Base-by-base conservation (phyloP, 2,797 vertebrate genomes). In the Pygocentrus nattereri region DNA sequence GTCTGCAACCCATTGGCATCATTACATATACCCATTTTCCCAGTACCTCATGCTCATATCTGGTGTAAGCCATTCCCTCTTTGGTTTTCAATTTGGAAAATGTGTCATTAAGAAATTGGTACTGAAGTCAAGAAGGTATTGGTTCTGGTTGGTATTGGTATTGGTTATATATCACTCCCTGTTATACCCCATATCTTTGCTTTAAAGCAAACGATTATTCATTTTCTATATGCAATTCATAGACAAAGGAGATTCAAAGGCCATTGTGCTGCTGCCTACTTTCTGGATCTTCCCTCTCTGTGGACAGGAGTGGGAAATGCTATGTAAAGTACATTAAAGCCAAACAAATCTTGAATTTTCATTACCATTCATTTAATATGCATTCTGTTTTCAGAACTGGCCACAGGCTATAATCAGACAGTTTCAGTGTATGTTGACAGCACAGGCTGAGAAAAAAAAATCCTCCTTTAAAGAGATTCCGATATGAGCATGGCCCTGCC, bases 251-350 rank as follows among this genome's bases (percentile, higher is more conserved):
- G 58, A 61, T 58, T 16, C 23, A 30, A 23, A 27, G 12, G 23
- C 58, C 3, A 8, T 58, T 25, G n/a, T 23, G 61, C 23, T 13
- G 58, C 25, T 15, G 58, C 58, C 58, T 30, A 61, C 56, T 0
- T n/a, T 11, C 13, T 30, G 59, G 62, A 1, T 31, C 25, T 27
- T 30, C 16, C 18, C 62, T 21, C 62, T 34, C 34, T 6, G 6
- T 6, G 34, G 34, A 64, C 56, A 19, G 2, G 30, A 0, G 27
- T 31, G 19, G 31, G 13, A 41, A 38, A 67, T 8, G 11, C 38
- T n/a, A 41, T 44, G 11, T 38, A 67, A 67, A 44, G 64, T n/a
- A 41, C 31, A 44, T 41, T 67, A 41, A 67, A 67, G 64, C 64
- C 34, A 23, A 38, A 41, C 34, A 44, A 67, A 67, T 67, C 64